A percentile compares a stretch with the other conserved stretches of the same genome.
Evolutionary conservation across 64 coral and sea anemone genomes (phyloP).

Genomic region (Pocillopora verrucosa): DNA sequence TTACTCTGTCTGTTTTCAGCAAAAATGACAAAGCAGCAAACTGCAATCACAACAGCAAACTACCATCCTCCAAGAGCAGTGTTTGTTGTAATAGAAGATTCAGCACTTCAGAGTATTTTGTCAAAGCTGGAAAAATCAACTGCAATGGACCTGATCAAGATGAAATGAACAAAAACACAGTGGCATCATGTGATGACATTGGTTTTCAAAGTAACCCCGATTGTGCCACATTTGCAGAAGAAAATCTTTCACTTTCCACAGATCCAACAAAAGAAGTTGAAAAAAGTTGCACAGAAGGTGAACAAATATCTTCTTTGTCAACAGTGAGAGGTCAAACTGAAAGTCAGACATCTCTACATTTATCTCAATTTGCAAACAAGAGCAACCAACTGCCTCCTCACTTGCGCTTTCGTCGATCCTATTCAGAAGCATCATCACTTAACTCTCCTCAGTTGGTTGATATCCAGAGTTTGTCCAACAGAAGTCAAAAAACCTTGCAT

Average conservation of each 20-base stretch:
- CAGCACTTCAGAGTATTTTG: constrained; percentile 6
- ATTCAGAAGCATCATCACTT: background rate
- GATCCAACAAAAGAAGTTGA: background rate
- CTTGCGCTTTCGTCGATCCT: background rate
- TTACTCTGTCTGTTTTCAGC: background rate
- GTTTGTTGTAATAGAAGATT: background rate
- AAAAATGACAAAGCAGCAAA: constrained; percentile 4
- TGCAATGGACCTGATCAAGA: background rate
- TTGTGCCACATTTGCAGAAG: background rate
- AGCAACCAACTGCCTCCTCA: background rate
- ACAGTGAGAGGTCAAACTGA: background rate
- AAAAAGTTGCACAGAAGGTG: background rate
- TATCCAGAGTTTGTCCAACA: background rate
- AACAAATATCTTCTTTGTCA: background rate
- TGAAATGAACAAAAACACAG: background rate
- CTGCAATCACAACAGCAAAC: background rate
- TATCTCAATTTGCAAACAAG: background rate
- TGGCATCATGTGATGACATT: background rate
- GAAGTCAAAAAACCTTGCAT: background rate
- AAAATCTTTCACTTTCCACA: background rate
- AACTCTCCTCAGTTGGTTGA: background rate
- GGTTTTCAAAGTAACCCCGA: background rate
- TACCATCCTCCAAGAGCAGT: background rate
- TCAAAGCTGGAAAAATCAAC: background rate
- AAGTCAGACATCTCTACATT: background rate